phyloP scores from a whole-genome alignment of 2,113 vertebrate species.

The Notothenia rossii region DNA sequence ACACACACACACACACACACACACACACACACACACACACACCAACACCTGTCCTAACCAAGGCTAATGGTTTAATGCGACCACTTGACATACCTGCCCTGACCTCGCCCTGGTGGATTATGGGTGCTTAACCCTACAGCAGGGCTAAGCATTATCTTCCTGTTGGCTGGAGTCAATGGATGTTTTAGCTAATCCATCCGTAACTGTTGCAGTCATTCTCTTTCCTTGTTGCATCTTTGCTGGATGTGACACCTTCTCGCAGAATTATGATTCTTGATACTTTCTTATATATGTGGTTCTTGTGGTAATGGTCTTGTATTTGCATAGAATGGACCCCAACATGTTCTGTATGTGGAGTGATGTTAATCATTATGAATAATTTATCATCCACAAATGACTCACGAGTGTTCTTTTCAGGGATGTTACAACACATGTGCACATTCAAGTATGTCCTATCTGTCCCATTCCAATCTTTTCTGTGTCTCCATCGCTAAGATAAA shows the following conservation, averaged over 20 bases:
- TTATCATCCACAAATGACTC: neutral
- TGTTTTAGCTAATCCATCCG: conserved; percentile 29
- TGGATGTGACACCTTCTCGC: conserved; percentile 52
- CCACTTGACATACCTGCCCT: conserved; percentile 60
- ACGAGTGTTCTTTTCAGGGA: neutral
- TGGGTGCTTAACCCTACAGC: conserved; percentile 50
- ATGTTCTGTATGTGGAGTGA: neutral
- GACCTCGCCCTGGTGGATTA: conserved; percentile 62
- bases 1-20: too few species aligned
- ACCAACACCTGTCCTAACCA: conserved; percentile 52
- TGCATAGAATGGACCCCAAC: neutral
- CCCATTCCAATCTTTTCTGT: neutral
- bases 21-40: conserved; percentile 2
- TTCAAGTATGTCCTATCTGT: neutral
- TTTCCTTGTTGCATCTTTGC: conserved; percentile 74
- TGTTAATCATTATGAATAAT: too few species aligned
- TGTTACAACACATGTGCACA: neutral
- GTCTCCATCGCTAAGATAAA: neutral
- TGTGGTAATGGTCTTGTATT: neutral
- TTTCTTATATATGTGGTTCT: neutral
- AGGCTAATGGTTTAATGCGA: conserved; percentile 34
- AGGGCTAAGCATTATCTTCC: conserved; percentile 32
- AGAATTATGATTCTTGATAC: neutral
- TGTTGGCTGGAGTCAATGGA: conserved; percentile 4
- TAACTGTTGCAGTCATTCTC: conserved; percentile 70